Evolutionary conservation across 2,888 invertebrate species (phyloP), one percentile per base, ranked within the genome.

Genomic region (Xanthia togata): DNA sequence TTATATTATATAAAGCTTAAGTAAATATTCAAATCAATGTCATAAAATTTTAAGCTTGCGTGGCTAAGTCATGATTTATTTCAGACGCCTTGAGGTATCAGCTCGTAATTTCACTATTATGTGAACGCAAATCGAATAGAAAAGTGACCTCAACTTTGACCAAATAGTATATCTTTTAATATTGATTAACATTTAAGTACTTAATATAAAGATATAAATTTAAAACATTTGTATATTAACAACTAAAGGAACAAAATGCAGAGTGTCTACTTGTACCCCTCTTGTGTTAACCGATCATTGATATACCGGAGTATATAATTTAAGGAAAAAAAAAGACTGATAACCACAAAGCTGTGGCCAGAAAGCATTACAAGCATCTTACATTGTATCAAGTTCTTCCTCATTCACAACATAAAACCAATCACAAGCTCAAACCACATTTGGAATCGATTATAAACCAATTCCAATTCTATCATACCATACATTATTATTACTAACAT

Each of bases 401-500:
- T 70, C 72, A 65, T 70, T 78, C 79, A 69, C 70, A 63, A 55
- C 59, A 81, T 62, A 70, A 76, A 78, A 76, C 69, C 83, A 87
- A 87, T 86, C 81, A 71, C 62, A 82, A 82, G n/a, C 68, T 72
- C 73, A 82, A 81, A 84, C 85, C 79, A 85, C 85, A 84, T 84
- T 85, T 59, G 71, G 55, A 85, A 84, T 87, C 86, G 81, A 83
- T 86, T 87, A 86, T 79, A 87, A 88, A 82, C 80, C 85, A 85
- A 85, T 84, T 82, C 78, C 79, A 82, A 82, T 85, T 85, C 85
- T 82, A 84, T 85, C 84, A 82, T 84, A 73, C 73, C 76, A 69
- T 75, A 74, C 81, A 86, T 86, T 87, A 86, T 87, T 85, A 87
- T 86, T 82, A 83, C 87, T 75, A 82, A 86, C 85, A 87, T 67